Conservation (phyloP, 2,888 invertebrate species). For the Priocnemis perturbator region DNA sequence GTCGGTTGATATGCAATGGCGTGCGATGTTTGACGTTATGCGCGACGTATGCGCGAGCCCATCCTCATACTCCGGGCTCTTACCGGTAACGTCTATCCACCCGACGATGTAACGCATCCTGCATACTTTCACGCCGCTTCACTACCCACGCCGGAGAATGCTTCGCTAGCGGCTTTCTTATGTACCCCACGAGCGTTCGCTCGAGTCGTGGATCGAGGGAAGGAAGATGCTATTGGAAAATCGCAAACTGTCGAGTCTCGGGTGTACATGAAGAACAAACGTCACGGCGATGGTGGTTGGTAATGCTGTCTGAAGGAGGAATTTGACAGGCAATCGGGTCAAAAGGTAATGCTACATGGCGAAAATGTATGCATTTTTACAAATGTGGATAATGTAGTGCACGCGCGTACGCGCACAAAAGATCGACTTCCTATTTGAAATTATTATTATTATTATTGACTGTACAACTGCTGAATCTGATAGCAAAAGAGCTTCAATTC, state of each 20-base stretch:
- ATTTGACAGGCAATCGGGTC: no score
- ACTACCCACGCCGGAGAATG: neutral
- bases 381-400: no score
- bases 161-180: neutral
- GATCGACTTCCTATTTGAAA: no score
- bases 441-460: no score
- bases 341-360: no score
- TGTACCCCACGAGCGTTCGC: neutral
- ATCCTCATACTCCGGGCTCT: neutral
- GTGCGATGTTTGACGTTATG: neutral
- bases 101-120: neutral
- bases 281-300: no score
- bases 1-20: slow-evolving; percentile 1
- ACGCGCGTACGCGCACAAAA: no score
- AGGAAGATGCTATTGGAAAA: slow-evolving; percentile 6
- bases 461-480: no score
- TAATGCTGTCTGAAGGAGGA: no score
- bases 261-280: no score
- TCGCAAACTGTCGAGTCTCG: neutral
- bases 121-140: neutral
- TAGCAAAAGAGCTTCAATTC: no score
- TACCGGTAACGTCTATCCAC: neutral
- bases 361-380: no score
- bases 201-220: neutral
- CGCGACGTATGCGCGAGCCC: neutral